phyloP scores from a whole-genome alignment of 64 coral and sea anemone species.

The Pocillopora verrucosa region DNA sequence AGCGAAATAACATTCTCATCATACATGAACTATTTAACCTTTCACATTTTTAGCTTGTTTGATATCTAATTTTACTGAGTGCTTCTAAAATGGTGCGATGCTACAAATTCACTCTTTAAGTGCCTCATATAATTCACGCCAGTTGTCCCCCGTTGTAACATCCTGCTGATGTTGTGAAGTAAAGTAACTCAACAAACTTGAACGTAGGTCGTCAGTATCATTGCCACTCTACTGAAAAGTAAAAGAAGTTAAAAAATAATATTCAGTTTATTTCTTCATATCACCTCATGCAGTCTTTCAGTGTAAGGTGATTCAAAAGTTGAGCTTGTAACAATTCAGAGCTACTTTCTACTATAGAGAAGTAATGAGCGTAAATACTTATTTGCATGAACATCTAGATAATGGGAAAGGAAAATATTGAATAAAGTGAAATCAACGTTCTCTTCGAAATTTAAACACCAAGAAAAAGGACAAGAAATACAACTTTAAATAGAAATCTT shows the following conservation, averaged over 20 bases:
- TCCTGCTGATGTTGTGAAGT: background rate
- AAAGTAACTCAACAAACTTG: slow-evolving; percentile 20
- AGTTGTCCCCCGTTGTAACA: background rate
- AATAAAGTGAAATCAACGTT: no score
- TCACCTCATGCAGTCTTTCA: background rate
- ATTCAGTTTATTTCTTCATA: background rate
- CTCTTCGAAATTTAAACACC: no score
- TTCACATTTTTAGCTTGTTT: background rate
- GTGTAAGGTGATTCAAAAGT: background rate
- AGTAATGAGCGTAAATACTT: no score
- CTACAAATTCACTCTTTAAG: slow-evolving; percentile 21
- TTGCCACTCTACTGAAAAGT: slow-evolving; percentile 29
- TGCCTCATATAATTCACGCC: slow-evolving; percentile 25
- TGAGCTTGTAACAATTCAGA: no score
- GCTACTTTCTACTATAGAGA: no score
- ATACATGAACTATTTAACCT: background rate
- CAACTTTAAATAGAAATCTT: no score
- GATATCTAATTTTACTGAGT: background rate
- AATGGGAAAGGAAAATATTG: no score
- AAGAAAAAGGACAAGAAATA: no score
- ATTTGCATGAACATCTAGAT: no score
- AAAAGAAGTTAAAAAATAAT: background rate
- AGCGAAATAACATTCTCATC: no score
- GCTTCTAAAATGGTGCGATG: background rate
- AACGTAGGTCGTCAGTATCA: background rate